Evolutionary conservation across 2,797 vertebrate genomes (phyloP).

Genomic region (Enteromius unitaeniatus): DNA sequence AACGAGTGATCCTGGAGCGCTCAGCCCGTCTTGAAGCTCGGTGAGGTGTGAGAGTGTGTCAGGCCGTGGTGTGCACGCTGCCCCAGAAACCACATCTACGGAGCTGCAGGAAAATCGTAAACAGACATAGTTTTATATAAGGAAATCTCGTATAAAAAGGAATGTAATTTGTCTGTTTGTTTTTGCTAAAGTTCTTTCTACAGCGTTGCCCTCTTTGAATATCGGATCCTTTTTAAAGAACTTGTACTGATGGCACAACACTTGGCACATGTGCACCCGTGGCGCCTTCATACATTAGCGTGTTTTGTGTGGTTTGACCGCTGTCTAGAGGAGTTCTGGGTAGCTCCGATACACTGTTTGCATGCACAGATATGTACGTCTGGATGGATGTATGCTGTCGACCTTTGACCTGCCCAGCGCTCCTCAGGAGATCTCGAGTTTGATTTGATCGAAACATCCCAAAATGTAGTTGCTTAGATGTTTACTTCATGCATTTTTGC

Average conservation of each 20-base stretch:
- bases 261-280: not conserved
- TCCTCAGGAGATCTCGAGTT: conserved; percentile 15
- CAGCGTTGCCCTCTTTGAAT: not conserved
- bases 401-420: conserved; percentile 16
- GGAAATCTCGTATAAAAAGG: conserved; percentile 33
- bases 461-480: not conserved
- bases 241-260: not conserved
- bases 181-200: not conserved
- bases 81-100: conserved; percentile 16
- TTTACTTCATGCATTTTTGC: conserved; percentile 8
- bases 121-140: conserved; percentile 11
- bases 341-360: not conserved
- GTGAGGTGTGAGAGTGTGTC: conserved; percentile 47
- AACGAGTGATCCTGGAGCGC: conserved; percentile 70
- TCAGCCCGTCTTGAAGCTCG: conserved; percentile 19
- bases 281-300: not conserved
- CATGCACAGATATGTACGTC: not conserved
- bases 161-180: not conserved
- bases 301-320: not conserved
- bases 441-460: not conserved
- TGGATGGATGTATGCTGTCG: not conserved
- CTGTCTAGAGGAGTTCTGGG: not conserved
- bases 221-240: not conserved
- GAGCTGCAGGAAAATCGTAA: not conserved
- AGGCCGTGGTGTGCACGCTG: conserved; percentile 41